Evolutionary conservation across 2,888 invertebrate genomes (phyloP), one percentile per base, ranked within the genome.

Genomic region (Drosophila pseudotalamancana): DNA sequence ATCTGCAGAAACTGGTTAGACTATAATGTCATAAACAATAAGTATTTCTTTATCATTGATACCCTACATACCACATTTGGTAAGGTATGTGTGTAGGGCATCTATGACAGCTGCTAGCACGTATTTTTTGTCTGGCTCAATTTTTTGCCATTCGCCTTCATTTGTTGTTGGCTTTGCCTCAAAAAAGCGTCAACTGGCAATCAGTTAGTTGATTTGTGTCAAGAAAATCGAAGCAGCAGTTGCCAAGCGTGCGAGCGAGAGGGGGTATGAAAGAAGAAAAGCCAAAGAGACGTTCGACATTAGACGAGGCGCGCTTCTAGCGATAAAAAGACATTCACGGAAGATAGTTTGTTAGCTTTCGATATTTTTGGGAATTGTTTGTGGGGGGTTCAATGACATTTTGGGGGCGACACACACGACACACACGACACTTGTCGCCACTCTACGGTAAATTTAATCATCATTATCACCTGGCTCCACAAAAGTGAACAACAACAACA

Each of bases 401-500:
- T 63, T 34, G 61, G 37, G 48, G 42, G 65, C 63, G 79, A 65
- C 61, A 75, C 51, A 67, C 49, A n/a, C n/a, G 63, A 57, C 54
- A 40, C 9, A n/a, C 29, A 9, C 48, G n/a, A n/a, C n/a, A 53
- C 45, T 64, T 37, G 53, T 60, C 59, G 75, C 45, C 60, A 57
- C 51, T 59, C 34, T 39, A 65, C 69, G 67, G 74, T 68, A 72
- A 68, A 77, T 87, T 80, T 72, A 80, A 82, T 87, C 87, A 82
- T 84, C 65, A 82, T 71, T 78, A 72, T 77, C 84, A 68, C 68
- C 51, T 29, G 48, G 40, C 32, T 32, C 19, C 37, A 34, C 14
- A 25, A 21, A 23, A 46, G 40, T n/a, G n/a, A n/a, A n/a, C n/a
- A n/a, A n/a, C 18, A 46, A 29, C 19, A 23, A 14, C 27, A 42